These are phyloP conservation scores for Salvelinus namaycush DNA, from an alignment of 2,113 vertebrate genomes.

Conservation along the genomic window DNA sequence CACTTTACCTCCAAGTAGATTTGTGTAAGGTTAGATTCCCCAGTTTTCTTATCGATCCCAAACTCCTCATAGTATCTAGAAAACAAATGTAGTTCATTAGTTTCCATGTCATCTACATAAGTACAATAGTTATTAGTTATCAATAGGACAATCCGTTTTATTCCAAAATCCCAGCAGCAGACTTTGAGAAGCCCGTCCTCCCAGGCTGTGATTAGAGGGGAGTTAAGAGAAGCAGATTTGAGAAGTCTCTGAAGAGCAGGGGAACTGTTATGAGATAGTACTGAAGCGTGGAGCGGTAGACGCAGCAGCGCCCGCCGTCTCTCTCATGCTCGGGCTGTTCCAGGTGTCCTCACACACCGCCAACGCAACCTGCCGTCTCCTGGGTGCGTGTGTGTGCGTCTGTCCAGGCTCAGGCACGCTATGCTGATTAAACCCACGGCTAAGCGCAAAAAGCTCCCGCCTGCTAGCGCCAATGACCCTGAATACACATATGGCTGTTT, in stretches of 20 bases:
- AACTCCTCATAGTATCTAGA: constrained; percentile 94
- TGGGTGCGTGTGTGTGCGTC: constrained; percentile 54
- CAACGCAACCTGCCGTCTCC: constrained; percentile 75
- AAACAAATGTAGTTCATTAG: constrained; percentile 29
- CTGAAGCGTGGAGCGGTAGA: constrained; percentile 63
- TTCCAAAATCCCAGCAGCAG: not conserved
- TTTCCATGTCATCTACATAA: not conserved
- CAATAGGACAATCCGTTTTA: not conserved
- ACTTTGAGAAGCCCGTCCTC: constrained; percentile 27
- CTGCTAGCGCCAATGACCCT: constrained; percentile 75
- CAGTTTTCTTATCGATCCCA: constrained; percentile 82
- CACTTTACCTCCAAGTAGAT: constrained; percentile 83
- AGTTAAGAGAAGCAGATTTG: constrained; percentile 52
- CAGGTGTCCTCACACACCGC: constrained; percentile 73
- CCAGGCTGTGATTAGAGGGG: constrained; percentile 38
- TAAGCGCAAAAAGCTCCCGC: constrained; percentile 74
- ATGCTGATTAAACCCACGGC: constrained; percentile 77
- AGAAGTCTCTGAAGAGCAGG: constrained; percentile 62
- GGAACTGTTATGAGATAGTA: constrained; percentile 60
- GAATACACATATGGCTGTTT: constrained; percentile 77
- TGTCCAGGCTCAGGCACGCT: constrained; percentile 70
- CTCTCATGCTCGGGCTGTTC: constrained; percentile 71
- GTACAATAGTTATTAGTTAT: not conserved
- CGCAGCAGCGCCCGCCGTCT: constrained; percentile 62
- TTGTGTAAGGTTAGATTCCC: constrained; percentile 95